Base-by-base conservation (phyloP, 2,797 vertebrate species). In the Gorsachius magnificus region DNA sequence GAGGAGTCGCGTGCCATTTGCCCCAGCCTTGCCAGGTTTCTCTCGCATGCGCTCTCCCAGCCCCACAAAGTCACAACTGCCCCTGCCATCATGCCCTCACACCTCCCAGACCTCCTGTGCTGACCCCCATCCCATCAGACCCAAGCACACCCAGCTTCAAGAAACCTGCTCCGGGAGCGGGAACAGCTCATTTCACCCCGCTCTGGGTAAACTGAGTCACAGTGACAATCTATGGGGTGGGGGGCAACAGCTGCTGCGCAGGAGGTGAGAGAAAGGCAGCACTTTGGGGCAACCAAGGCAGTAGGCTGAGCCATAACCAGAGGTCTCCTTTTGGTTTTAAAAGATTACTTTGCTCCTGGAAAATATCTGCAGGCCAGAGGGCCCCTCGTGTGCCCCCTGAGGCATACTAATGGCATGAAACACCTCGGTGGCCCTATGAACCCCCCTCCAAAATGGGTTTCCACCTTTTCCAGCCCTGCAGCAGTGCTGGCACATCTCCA, bases 1-100 rank as follows among this genome's bases (percentile, higher is more conserved):
- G 12, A 50, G 57, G 56, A 43, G 20, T 21, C 51, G 1, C 1
- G 3, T 9, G 6, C 7, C 0, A 0, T 58, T 69, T 63, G 43
- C 6, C 60, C 38, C 35, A 50, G 64, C 38, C 31, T 46, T 41
- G 13, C 18, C 38, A 4, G 5, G 28, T 45, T 64, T 51, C n/a
- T 63, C 36, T 11, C 24, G 38, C 28, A 13, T 18, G 33, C 11
- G 4, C 2, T 56, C 15, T 48, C 31, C 24, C 76, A 68, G 36
- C n/a, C 86, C n/a, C 43, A 24, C 13, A 20, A 11, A 22, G 28
- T 35, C 35, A 33, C 43, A 46, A 11, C 41, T 64, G 18, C 38
- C 26, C 57, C 74, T 43, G 41, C 10, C 14, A 33, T 35, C 45
- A 3, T 12, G 43, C 56, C 45, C 28, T n/a, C 13, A 1, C 10